phyloP scores from a whole-genome alignment of 2,888 invertebrate genomes.

The Drosophila mulleri region DNA sequence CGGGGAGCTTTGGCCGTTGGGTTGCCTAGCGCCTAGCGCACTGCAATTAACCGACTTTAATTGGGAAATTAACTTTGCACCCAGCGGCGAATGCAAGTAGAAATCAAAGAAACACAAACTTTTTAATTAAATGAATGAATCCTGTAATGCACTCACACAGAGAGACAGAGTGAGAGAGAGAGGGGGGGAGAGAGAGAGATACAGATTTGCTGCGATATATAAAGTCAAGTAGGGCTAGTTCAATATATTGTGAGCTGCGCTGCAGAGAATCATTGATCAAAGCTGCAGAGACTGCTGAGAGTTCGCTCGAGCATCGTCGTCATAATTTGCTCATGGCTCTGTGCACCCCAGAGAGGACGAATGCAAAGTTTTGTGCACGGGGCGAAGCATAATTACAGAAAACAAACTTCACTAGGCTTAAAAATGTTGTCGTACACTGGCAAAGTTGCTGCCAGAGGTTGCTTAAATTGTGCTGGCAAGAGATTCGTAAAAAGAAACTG shows the following conservation, averaged over 20 bases:
- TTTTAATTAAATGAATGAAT: conserved; percentile 62
- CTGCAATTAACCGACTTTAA: conserved; percentile 58
- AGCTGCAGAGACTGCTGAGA: conserved; percentile 20
- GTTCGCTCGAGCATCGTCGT: conserved; percentile 39
- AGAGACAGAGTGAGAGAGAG: background rate
- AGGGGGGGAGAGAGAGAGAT: background rate
- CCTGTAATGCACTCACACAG: conserved; percentile 25
- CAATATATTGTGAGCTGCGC: background rate
- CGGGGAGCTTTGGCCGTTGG: conserved; percentile 11
- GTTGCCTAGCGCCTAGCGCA: conserved; percentile 31
- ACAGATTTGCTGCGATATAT: background rate
- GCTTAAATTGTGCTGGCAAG: conserved; percentile 37
- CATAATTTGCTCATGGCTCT: conserved; percentile 68
- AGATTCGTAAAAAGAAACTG: conserved; percentile 47
- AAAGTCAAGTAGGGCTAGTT: background rate
- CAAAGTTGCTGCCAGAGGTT: conserved; percentile 29
- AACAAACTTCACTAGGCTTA: conserved; percentile 68
- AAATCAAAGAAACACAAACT: conserved; percentile 60
- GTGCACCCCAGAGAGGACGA: conserved; percentile 49
- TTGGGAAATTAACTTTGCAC: conserved; percentile 67
- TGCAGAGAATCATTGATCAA: conserved; percentile 37
- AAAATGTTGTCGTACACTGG: conserved; percentile 49
- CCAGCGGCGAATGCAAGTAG: conserved; percentile 24
- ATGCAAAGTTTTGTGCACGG: conserved; percentile 67
- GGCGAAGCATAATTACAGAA: conserved; percentile 72